Conservation (phyloP, 2,797 vertebrate species). For the Pseudochromis fuscus region DNA sequence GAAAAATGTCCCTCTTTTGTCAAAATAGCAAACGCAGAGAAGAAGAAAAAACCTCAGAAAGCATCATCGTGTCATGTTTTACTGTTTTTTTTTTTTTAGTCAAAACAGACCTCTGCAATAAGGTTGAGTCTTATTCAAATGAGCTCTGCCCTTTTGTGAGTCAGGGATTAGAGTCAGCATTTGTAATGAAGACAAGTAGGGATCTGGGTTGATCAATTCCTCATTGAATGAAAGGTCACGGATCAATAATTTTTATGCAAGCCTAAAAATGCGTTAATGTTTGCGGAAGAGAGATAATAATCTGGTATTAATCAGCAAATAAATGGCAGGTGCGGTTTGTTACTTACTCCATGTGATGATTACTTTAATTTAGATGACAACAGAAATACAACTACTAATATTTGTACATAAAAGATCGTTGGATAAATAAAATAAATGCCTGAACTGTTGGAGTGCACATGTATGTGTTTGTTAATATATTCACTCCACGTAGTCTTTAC, state of each 20-base stretch:
- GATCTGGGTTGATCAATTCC: conserved; percentile 65
- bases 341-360: not conserved
- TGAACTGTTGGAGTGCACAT: too few species aligned
- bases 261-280: conserved; percentile 31
- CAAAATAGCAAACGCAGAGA: not conserved
- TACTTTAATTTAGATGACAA: too few species aligned
- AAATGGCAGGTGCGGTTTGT: not conserved
- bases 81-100: too few species aligned
- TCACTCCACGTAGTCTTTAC: too few species aligned
- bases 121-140: conserved; percentile 46
- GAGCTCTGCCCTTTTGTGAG: conserved; percentile 65
- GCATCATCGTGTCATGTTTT: too few species aligned
- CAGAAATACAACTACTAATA: too few species aligned
- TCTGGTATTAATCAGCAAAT: conserved; percentile 38
- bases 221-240: conserved; percentile 72
- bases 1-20: conserved; percentile 19
- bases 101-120: conserved; percentile 16
- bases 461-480: too few species aligned
- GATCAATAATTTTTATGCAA: conserved; percentile 65
- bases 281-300: conserved; percentile 36
- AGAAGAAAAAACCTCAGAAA: not conserved
- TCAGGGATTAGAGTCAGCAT: conserved; percentile 65
- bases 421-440: not conserved
- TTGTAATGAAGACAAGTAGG: conserved; percentile 62
- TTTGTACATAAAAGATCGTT: too few species aligned